phyloP scores from a whole-genome alignment of 2,888 invertebrate genomes.

The Tuta absoluta region DNA sequence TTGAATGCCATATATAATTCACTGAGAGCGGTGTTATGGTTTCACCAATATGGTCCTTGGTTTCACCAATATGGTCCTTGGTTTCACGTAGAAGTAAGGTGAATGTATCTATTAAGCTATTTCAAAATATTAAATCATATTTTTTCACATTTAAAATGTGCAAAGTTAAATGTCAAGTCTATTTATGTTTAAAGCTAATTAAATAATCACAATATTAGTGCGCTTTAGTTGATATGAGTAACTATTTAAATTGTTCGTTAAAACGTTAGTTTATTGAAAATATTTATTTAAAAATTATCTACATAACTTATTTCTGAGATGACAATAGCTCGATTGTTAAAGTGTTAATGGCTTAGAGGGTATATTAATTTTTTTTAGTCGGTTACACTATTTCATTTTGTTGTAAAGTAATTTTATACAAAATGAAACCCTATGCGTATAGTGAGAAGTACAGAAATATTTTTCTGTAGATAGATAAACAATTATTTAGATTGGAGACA shows the following conservation, averaged over 20 bases:
- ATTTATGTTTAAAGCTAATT: conserved; percentile 32
- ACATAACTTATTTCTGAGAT: conserved; percentile 48
- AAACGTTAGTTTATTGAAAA: neutral
- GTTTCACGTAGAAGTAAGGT: neutral
- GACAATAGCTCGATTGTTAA: conserved; percentile 54
- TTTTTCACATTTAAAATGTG: conserved; percentile 21
- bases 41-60: no score
- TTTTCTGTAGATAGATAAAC: conserved; percentile 48
- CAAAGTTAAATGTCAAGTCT: conserved; percentile 1
- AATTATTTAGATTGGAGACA: conserved; percentile 30
- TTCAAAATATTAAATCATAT: conserved; percentile 16
- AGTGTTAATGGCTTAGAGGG: conserved; percentile 40
- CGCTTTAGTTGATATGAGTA: conserved; percentile 3
- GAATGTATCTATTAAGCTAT: neutral
- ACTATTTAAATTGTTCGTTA: conserved; percentile 28
- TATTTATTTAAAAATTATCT: neutral
- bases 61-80: no score
- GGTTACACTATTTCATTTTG: conserved; percentile 1
- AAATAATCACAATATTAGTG: conserved; percentile 26
- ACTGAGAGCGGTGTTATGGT: neutral
- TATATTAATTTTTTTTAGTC: conserved; percentile 35
- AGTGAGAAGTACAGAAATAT: conserved; percentile 39
- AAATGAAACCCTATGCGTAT: conserved; percentile 39
- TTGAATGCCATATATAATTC: no score
- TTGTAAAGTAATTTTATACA: conserved; percentile 41